Conservation (phyloP, 2,113 vertebrate species). For the Toxostoma redivivum region DNA sequence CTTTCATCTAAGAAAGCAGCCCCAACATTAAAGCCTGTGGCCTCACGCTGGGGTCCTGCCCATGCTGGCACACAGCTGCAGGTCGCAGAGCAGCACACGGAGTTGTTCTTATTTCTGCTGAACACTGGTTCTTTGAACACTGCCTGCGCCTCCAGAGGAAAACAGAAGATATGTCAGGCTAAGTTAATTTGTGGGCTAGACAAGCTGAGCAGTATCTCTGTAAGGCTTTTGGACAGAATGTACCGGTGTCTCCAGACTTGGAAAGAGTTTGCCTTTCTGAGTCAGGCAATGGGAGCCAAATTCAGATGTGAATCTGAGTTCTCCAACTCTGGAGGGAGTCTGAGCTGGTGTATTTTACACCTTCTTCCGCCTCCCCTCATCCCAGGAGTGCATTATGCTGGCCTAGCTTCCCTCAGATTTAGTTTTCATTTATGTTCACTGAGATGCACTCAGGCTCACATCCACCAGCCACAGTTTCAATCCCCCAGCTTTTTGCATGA, state of each 20-base stretch:
- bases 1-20: neutral
- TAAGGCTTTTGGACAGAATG: conserved; percentile 37
- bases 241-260: conserved; percentile 46
- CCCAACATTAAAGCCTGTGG: fast-evolving
- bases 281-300: conserved; percentile 28
- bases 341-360: conserved; percentile 57
- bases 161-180: conserved; percentile 13
- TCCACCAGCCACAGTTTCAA: neutral
- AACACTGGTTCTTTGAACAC: neutral
- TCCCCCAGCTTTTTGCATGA: neutral
- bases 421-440: conserved; percentile 14
- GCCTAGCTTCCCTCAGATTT: conserved; percentile 32
- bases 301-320: conserved; percentile 58
- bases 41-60: fast-evolving
- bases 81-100: neutral
- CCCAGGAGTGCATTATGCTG: conserved; percentile 11
- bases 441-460: neutral
- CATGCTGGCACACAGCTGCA: fast-evolving
- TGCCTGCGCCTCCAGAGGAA: conserved; percentile 10
- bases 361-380: conserved; percentile 32
- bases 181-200: conserved; percentile 37
- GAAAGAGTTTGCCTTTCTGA: neutral
- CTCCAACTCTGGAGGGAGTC: conserved; percentile 41
- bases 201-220: conserved; percentile 10
- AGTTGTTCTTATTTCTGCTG: neutral